A percentile compares a stretch with the other conserved stretches of the same genome.
Conservation (phyloP, 2,888 invertebrate species). For the Achlya flavicornis region DNA sequence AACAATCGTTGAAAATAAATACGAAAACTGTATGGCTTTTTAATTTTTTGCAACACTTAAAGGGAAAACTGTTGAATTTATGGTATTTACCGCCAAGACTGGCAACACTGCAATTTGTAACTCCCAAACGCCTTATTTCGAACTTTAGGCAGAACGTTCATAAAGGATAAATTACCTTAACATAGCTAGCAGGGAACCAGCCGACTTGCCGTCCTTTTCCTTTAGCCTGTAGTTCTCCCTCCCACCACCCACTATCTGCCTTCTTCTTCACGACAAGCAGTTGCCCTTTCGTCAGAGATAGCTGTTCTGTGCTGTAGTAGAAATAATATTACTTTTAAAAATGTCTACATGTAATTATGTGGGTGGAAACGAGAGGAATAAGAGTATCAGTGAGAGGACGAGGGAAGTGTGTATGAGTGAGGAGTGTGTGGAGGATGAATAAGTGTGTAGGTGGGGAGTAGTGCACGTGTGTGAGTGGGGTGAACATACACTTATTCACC, state of each 20-base stretch:
- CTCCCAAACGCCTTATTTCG: background rate
- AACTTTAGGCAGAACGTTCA: background rate
- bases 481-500: too few relatives aligned
- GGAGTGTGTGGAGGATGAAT: too few relatives aligned
- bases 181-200: constrained; percentile 99
- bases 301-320: constrained; percentile 90
- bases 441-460: too few relatives aligned
- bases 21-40: too few relatives aligned
- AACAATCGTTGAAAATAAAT: too few relatives aligned
- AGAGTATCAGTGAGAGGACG: background rate
- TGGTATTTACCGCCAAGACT: too few relatives aligned
- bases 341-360: background rate
- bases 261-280: constrained; percentile 98
- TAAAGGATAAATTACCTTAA: constrained; percentile 85
- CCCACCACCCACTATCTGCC: constrained; percentile 99
- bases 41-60: too few relatives aligned
- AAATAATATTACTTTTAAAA: constrained; percentile 13
- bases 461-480: too few relatives aligned
- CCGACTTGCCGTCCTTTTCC: constrained; percentile 96
- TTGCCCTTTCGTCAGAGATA: constrained; percentile 95
- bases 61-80: too few relatives aligned
- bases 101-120: too few relatives aligned
- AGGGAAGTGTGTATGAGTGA: too few relatives aligned
- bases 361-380: background rate
- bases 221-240: constrained; percentile 97